Evolutionary conservation across 1,140 invertebrate genomes (phyloP).

Genomic region (Uloborus diversus): DNA sequence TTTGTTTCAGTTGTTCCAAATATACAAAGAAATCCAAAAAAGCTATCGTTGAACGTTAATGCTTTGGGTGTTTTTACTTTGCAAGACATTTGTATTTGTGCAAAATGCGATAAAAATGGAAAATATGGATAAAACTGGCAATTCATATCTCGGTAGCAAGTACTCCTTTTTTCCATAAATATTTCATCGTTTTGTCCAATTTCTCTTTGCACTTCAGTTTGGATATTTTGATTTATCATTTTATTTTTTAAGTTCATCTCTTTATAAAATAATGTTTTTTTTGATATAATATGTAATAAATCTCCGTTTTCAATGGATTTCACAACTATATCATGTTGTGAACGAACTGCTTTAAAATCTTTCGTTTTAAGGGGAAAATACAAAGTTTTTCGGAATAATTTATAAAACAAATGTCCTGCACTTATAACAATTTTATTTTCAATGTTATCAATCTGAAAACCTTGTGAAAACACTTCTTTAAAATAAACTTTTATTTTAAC

Average conservation of each 20-base stretch:
- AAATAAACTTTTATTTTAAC: constrained; percentile 14
- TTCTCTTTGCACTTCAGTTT: constrained; percentile 5
- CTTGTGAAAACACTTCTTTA: constrained; percentile 6
- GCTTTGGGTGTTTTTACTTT: constrained; percentile 18
- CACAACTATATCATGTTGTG: constrained; percentile 1
- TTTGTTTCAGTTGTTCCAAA: constrained; percentile 32
- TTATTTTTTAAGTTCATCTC: constrained; percentile 8
- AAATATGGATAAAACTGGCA: constrained; percentile 10
- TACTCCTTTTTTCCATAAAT: constrained; percentile 36
- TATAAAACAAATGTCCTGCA: constrained; percentile 24
- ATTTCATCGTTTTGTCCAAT: constrained; percentile 31
- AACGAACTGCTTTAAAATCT: background rate
- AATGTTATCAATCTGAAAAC: constrained; percentile 34
- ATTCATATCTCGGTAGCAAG: constrained; percentile 19
- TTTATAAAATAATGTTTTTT: constrained; percentile 29
- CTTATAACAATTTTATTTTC: constrained; percentile 28
- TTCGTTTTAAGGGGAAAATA: constrained; percentile 1
- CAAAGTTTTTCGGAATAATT: constrained; percentile 25
- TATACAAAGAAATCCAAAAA: constrained; percentile 40
- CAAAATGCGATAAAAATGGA: constrained; percentile 23
- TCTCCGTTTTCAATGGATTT: constrained; percentile 20
- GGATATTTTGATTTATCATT: constrained; percentile 27
- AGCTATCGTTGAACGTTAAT: constrained; percentile 7
- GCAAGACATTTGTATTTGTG: constrained; percentile 27
- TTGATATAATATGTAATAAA: constrained; percentile 23